These are phyloP conservation scores for Lysandra bellargus DNA, from an alignment of 2,888 invertebrate species.

Conservation along the genomic window DNA sequence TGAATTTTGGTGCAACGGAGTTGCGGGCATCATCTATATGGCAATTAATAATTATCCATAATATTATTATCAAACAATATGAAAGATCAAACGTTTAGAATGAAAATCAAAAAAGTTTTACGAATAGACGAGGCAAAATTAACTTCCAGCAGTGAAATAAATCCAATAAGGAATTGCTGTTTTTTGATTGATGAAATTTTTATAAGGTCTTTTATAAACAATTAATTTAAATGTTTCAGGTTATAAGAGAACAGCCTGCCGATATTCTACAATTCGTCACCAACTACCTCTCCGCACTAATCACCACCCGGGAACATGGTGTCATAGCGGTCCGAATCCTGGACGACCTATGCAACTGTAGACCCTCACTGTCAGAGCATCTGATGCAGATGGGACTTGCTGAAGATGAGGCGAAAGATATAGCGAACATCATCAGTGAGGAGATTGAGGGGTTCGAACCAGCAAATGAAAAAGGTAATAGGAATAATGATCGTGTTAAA, in stretches of 20 bases:
- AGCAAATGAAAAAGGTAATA: conserved; percentile 57
- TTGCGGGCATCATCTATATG: no score
- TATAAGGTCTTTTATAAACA: no score
- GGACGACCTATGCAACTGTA: conserved; percentile 71
- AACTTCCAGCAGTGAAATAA: no score
- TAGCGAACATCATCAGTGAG: conserved; percentile 62
- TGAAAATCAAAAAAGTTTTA: no score
- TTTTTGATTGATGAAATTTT: no score
- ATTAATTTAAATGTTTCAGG: conserved; percentile 59
- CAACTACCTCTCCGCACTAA: conserved; percentile 85
- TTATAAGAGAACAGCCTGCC: conserved; percentile 84
- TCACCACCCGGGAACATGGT: conserved; percentile 84
- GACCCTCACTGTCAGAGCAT: conserved; percentile 63
- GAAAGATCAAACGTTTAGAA: no score
- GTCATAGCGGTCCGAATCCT: conserved; percentile 65
- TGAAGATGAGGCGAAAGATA: conserved; percentile 42
- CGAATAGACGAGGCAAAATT: no score
- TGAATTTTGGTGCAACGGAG: no score
- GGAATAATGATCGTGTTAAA: neutral
- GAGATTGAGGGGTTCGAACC: conserved; percentile 57
- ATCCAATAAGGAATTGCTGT: no score
- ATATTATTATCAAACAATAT: no score
- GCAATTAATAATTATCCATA: no score
- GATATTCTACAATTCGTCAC: conserved; percentile 85
- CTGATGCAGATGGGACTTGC: conserved; percentile 57